Percentiles rank a stretch among this genome's conserved stretches.
Evolutionary conservation across 2,797 vertebrate genomes (phyloP).

Genomic region (Ciconia nigra): DNA sequence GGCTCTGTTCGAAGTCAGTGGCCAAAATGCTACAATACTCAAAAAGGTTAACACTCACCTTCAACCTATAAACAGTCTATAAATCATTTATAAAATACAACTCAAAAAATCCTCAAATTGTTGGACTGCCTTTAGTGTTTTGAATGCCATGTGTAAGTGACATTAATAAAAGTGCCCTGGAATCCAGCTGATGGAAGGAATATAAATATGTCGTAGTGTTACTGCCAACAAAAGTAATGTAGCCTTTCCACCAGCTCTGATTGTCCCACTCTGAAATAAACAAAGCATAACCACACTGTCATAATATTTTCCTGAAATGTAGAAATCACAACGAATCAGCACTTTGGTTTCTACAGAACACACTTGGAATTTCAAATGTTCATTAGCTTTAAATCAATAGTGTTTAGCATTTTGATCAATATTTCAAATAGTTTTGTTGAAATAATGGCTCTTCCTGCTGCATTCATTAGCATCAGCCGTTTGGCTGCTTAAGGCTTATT

Average conservation of each 20-base stretch:
- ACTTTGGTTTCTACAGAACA: neutral
- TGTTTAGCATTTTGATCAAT: slow-evolving; percentile 22
- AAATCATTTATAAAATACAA: neutral
- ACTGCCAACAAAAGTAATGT: neutral
- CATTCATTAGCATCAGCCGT: neutral
- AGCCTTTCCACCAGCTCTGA: neutral
- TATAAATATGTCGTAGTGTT: neutral
- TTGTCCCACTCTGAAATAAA: neutral
- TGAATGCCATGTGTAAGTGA: neutral
- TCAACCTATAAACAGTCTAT: neutral
- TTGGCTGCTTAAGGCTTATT: neutral
- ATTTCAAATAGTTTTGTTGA: neutral
- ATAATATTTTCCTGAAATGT: neutral
- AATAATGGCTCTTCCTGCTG: neutral
- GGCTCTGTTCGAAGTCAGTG: neutral
- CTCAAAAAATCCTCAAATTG: neutral
- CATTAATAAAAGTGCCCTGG: neutral
- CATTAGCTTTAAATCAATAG: neutral
- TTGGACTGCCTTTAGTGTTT: neutral
- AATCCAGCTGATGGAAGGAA: neutral
- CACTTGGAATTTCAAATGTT: neutral
- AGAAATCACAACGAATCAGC: neutral
- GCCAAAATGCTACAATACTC: neutral
- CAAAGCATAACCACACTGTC: neutral
- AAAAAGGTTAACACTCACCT: neutral